A percentile compares a stretch with the other conserved stretches of the same genome.
Conservation (phyloP, 2,888 invertebrate genomes). For the Caenorhabditis angaria region DNA sequence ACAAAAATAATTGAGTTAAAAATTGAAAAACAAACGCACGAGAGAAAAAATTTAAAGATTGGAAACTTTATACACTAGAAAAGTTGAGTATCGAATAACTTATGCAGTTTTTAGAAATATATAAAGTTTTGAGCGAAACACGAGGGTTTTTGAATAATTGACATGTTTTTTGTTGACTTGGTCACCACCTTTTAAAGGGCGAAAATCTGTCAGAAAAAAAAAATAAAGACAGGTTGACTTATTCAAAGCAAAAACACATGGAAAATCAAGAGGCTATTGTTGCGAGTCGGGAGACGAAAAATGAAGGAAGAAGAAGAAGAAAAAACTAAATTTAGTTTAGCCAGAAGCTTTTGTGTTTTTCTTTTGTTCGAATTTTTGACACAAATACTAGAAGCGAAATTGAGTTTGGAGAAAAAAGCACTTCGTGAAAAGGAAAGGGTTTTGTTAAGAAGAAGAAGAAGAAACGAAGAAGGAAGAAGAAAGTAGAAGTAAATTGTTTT, state of each 20-base stretch:
- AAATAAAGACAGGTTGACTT: not conserved
- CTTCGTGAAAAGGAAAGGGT: slow-evolving; percentile 21
- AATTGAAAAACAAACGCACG: too few species aligned
- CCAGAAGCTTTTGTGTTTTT: not conserved
- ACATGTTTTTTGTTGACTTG: too few species aligned
- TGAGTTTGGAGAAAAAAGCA: slow-evolving; percentile 11
- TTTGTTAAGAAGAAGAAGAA: slow-evolving; percentile 5
- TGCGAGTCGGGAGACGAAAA: too few species aligned
- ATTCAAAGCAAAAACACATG: too few species aligned
- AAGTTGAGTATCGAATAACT: too few species aligned
- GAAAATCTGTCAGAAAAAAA: not conserved
- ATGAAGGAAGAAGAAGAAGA: not conserved
- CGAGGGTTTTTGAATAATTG: too few species aligned
- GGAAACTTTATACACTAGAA: too few species aligned
- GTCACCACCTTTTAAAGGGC: not conserved
- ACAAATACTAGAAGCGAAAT: slow-evolving; percentile 9
- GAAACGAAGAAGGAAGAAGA: slow-evolving; percentile 21
- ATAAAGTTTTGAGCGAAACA: too few species aligned
- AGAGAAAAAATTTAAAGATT: too few species aligned
- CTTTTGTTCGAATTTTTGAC: slow-evolving; percentile 6
- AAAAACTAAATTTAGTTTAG: slow-evolving; percentile 1
- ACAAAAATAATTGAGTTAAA: not conserved
- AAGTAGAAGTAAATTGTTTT: slow-evolving; percentile 8
- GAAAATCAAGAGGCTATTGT: slow-evolving; percentile 2
- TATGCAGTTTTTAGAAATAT: too few species aligned